These are phyloP conservation scores for Erpetoichthys calabaricus DNA, from an alignment of 2,797 vertebrate species.

Conservation along the genomic window DNA sequence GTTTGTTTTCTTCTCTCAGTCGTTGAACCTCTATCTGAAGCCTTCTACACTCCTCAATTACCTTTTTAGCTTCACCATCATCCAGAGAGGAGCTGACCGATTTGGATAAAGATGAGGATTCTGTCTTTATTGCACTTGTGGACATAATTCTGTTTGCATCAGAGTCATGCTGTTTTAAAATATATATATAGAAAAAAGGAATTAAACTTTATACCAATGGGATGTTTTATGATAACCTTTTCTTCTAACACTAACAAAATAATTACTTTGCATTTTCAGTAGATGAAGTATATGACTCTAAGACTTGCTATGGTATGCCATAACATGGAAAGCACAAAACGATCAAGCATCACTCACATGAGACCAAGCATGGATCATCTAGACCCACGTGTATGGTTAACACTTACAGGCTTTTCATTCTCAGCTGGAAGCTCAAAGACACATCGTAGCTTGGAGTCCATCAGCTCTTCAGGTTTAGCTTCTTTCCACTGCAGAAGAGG, in stretches of 20 bases:
- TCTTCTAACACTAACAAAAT: too few relatives aligned
- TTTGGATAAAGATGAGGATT: constrained; percentile 63
- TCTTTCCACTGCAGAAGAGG: constrained; percentile 71
- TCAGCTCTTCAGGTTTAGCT: constrained; percentile 83
- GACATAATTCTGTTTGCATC: constrained; percentile 74
- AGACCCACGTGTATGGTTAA: too few relatives aligned
- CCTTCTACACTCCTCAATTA: constrained; percentile 84
- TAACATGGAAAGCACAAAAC: too few relatives aligned
- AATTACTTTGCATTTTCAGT: too few relatives aligned
- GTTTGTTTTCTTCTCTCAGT: constrained; percentile 83
- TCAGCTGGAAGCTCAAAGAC: constrained; percentile 83
- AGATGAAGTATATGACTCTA: too few relatives aligned
- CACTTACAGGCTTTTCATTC: constrained; percentile 81
- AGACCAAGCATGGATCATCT: too few relatives aligned
- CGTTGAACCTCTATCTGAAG: constrained; percentile 82
- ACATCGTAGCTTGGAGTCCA: constrained; percentile 93
- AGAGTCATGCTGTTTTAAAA: constrained; percentile 70
- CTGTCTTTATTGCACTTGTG: constrained; percentile 78
- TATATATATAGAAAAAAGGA: constrained; percentile 17
- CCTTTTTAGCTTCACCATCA: constrained; percentile 77
- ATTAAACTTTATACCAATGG: too few relatives aligned
- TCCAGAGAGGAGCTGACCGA: constrained; percentile 72
- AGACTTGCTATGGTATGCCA: too few relatives aligned
- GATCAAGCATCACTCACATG: too few relatives aligned
- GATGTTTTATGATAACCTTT: too few relatives aligned